Evolutionary conservation across 2,113 vertebrate species (phyloP).

Genomic region (Coptodon rendalli): DNA sequence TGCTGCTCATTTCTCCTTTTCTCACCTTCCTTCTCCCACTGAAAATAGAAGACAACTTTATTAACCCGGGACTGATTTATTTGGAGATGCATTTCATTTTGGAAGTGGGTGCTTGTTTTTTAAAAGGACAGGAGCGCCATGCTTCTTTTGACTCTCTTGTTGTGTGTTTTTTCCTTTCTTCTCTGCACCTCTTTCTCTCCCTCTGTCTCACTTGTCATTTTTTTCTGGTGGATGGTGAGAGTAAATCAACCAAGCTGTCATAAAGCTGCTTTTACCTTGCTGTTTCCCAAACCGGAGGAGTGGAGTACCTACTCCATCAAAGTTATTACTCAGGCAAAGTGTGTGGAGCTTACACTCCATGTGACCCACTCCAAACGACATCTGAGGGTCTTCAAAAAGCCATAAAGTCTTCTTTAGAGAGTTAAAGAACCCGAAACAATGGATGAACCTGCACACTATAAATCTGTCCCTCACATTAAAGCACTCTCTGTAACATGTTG

Average conservation of each 20-base stretch:
- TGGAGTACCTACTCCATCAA: slow-evolving; percentile 31
- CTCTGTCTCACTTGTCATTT: neutral
- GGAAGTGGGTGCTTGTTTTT: slow-evolving; percentile 45
- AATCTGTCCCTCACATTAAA: neutral
- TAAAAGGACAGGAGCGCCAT: slow-evolving; percentile 51
- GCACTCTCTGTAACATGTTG: neutral
- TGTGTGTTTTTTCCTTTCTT: neutral
- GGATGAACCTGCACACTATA: neutral
- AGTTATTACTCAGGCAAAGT: slow-evolving; percentile 3
- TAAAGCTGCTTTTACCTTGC: slow-evolving; percentile 26
- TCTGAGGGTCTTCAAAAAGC: slow-evolving; percentile 5
- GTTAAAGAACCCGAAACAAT: neutral
- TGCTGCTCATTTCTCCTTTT: slow-evolving; percentile 24
- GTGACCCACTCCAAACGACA: slow-evolving; percentile 12
- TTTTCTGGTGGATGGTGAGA: neutral
- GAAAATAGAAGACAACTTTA: slow-evolving; percentile 59
- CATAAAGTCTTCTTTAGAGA: neutral
- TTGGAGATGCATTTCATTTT: slow-evolving; percentile 49
- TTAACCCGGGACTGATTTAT: slow-evolving; percentile 60
- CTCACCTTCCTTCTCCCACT: slow-evolving; percentile 1
- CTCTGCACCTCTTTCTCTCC: neutral
- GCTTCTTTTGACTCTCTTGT: slow-evolving; percentile 41
- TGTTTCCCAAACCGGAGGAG: slow-evolving; percentile 19
- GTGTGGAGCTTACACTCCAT: neutral
- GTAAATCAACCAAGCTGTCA: slow-evolving; percentile 38